These are phyloP conservation scores for Alligator mississippiensis DNA, from an alignment of 2,113 vertebrate species.

Conservation along the genomic window DNA sequence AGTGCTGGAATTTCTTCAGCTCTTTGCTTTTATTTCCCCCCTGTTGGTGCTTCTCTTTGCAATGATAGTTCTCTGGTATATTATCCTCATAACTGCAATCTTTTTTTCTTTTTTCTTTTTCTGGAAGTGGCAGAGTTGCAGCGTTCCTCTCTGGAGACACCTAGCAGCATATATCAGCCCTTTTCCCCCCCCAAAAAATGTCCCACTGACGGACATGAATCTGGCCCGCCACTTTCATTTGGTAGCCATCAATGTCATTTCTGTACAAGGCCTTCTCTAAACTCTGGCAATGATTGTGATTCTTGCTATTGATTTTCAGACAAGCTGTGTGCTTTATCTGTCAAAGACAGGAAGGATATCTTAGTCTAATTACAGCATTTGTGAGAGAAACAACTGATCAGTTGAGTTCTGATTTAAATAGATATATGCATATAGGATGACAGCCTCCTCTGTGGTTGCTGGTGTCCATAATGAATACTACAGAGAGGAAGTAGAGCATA, in stretches of 20 bases:
- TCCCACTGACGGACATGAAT: constrained; percentile 45
- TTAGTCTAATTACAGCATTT: constrained; percentile 52
- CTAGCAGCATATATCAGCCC: constrained; percentile 6
- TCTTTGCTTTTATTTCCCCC: not conserved
- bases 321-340: not conserved
- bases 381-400: constrained; percentile 46
- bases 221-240: constrained; percentile 1
- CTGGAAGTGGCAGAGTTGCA: not conserved
- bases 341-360: constrained; percentile 41
- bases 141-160: not conserved
- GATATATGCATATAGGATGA: not conserved
- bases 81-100: not conserved
- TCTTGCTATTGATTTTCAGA: constrained; percentile 7
- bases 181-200: not conserved
- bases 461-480: not conserved
- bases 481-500: constrained; percentile 26
- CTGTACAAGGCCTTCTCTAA: not conserved
- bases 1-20: not conserved
- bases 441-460: constrained; percentile 31
- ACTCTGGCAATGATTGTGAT: not conserved
- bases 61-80: not conserved
- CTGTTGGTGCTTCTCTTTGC: not conserved
- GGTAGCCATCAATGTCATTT: not conserved
- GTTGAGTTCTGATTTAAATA: not conserved
- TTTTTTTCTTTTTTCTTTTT: not conserved